Percentiles rank a stretch among this genome's conserved stretches.
phyloP scores from a whole-genome alignment of 2,888 invertebrate genomes.

The Loripinus fragilis region DNA sequence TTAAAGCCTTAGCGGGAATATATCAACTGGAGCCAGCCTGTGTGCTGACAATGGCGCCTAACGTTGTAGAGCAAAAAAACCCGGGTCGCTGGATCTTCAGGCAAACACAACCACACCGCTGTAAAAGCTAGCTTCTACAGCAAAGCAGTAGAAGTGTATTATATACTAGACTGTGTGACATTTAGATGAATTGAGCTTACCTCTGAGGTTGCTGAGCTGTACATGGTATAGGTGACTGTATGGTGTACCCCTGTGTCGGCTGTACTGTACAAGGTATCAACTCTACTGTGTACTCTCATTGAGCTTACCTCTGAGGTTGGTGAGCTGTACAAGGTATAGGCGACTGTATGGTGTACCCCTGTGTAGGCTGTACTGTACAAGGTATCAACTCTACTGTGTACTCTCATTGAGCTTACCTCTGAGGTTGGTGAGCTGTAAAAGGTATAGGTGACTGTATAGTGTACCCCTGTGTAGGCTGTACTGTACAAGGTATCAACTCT shows the following conservation, averaged over 20 bases:
- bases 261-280: constrained; percentile 82
- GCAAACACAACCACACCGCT: no score
- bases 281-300: constrained; percentile 81
- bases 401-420: constrained; percentile 78
- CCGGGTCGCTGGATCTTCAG: no score
- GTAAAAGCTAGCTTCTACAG: no score
- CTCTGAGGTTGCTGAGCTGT: constrained; percentile 78
- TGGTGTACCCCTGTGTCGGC: constrained; percentile 72
- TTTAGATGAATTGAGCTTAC: no score
- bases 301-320: constrained; percentile 75
- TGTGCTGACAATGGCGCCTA: no score
- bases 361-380: constrained; percentile 79
- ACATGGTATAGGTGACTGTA: constrained; percentile 73
- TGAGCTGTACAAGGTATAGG: constrained; percentile 79
- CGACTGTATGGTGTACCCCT: constrained; percentile 68
- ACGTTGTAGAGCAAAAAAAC: no score
- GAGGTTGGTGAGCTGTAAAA: constrained; percentile 79
- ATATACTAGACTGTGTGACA: no score
- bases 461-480: constrained; percentile 74
- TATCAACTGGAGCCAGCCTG: no score
- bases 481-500: constrained; percentile 82
- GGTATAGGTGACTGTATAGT: constrained; percentile 66
- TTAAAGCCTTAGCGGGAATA: no score
- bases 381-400: constrained; percentile 82
- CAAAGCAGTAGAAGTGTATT: no score